Base-by-base conservation (phyloP, 2,113 vertebrate genomes). In the Coturnix japonica region DNA sequence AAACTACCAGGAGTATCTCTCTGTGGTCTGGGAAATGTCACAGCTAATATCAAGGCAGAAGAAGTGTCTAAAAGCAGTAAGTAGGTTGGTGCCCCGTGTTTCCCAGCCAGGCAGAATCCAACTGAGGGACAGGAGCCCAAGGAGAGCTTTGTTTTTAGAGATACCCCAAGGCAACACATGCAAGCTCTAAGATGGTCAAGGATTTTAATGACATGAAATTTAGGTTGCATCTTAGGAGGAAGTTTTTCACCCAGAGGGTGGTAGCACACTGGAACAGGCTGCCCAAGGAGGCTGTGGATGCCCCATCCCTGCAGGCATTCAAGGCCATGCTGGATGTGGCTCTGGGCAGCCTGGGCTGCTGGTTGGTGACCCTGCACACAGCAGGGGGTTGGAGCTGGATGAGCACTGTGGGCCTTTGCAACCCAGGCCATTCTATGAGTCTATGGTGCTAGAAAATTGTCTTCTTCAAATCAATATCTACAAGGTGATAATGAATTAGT, bases 91-190 rank as follows among this genome's bases (percentile, higher is more conserved):
- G 73, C 44, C 30, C 39, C 33, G 1, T 1, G 18, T 37, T 15
- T 53, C 2, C 9, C 44, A 77, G 81, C 66, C 76, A 82, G 31
- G 17, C 2, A 15, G 47, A 70, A 31, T n/a, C 43, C 16, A 21
- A 25, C 43, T n/a, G 28, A 22, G 14, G 31, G 5, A 33, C 8
- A 23, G 41, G 37, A 44, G 39, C 31, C 41, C 53, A 16, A 44
- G 54, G 47, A n/a, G 11, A 4, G 2, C n/a, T 69, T 41, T 9
- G 15, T 6, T 14, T 37, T 30, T 35, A 31, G 54, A n/a, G 60
- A 78, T 6, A 8, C 26, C 47, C n/a, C 44, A 16, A 26, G 46
- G 56, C 16, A 39, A 51, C 1, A 1, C 0, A 1, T 5, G 47
- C 3, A 1, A 9, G 41, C 11, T 61, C 28, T 31, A 7, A 26